Evolutionary conservation across 2,888 invertebrate genomes (phyloP).

Genomic region (Branchellion lobata): DNA sequence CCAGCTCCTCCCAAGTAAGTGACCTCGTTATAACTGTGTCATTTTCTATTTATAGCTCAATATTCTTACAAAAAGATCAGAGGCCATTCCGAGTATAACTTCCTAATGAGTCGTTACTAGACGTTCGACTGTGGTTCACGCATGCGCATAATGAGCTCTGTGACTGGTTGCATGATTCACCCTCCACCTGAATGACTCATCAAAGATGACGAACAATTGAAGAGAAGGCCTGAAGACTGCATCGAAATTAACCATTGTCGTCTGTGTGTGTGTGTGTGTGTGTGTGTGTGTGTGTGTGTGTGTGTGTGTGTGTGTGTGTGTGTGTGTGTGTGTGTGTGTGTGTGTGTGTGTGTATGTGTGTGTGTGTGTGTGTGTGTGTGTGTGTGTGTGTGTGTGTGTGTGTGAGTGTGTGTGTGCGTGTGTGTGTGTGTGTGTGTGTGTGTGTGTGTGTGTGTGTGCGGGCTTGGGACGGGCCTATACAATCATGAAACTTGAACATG

Average conservation of each 20-base stretch:
- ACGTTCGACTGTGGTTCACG: too few species aligned
- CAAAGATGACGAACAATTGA: too few species aligned
- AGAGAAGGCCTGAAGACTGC: too few species aligned
- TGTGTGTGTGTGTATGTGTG: constrained; percentile 27
- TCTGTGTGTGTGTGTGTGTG: constrained; percentile 25
- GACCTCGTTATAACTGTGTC: neutral
- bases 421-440: constrained; percentile 18
- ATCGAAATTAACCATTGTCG: neutral
- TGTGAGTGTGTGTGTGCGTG: constrained; percentile 22
- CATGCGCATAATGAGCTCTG: too few species aligned
- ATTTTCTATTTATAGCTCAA: neutral
- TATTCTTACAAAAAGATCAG: too few species aligned
- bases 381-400: constrained; percentile 26
- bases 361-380: constrained; percentile 28
- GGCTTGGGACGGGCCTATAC: too few species aligned
- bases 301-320: constrained; percentile 25
- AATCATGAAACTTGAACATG: too few species aligned
- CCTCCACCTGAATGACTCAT: too few species aligned
- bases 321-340: constrained; percentile 25
- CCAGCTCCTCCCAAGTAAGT: constrained; percentile 53
- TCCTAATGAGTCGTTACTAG: too few species aligned
- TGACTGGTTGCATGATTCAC: too few species aligned
- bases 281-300: constrained; percentile 27
- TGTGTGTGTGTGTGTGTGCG: constrained; percentile 20
- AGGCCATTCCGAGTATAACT: too few species aligned